Percentiles rank a stretch among this genome's conserved stretches.
phyloP scores from a whole-genome alignment of 2,888 invertebrate species.

The Archips crataeganus region DNA sequence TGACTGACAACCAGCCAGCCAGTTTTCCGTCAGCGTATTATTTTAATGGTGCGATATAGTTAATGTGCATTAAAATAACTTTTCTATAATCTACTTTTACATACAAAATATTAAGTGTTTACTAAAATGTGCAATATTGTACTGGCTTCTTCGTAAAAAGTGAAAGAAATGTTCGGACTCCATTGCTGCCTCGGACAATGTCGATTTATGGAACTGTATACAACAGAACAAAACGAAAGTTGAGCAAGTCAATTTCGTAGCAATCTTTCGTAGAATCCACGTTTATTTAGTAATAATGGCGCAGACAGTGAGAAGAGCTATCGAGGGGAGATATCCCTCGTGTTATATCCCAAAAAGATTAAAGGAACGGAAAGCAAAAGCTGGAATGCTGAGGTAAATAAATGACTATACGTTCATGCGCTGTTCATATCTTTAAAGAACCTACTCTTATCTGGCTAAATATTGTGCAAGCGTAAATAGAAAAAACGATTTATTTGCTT shows the following conservation, averaged over 20 bases:
- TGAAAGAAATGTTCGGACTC: constrained; percentile 39
- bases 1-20: constrained; percentile 44
- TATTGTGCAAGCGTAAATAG: background rate
- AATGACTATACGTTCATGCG: constrained; percentile 6
- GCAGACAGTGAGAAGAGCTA: constrained; percentile 89
- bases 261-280: constrained; percentile 49
- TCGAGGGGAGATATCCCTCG: constrained; percentile 92
- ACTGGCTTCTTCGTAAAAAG: constrained; percentile 12
- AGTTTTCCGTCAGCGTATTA: constrained; percentile 45
- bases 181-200: constrained; percentile 74
- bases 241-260: constrained; percentile 68
- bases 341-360: constrained; percentile 90
- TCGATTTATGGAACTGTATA: constrained; percentile 75
- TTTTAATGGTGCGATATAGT: constrained; percentile 40
- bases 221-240: constrained; percentile 84
- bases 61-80: constrained; percentile 21
- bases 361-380: constrained; percentile 90
- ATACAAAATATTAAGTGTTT: constrained; percentile 7
- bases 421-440: background rate
- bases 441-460: background rate
- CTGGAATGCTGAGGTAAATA: constrained; percentile 84
- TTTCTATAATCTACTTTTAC: constrained; percentile 12
- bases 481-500: background rate
- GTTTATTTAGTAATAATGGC: constrained; percentile 86
- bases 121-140: constrained; percentile 35